These are phyloP conservation scores for Abrostola tripartita DNA, from an alignment of 2,888 invertebrate genomes.

Conservation along the genomic window DNA sequence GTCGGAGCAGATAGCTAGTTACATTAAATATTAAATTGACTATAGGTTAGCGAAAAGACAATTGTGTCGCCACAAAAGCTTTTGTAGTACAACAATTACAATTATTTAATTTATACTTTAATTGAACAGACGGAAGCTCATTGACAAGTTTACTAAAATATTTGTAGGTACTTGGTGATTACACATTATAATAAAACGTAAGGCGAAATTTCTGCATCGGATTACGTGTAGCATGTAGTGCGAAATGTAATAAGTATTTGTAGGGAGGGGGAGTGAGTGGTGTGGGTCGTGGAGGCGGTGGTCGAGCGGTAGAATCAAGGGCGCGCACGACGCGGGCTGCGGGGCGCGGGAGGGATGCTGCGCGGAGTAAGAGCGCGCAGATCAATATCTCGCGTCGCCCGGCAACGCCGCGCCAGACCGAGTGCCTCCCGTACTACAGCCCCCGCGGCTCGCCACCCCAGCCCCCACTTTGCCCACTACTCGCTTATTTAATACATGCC, in stretches of 20 bases:
- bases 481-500: constrained; percentile 86
- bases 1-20: too few relatives aligned
- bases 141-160: constrained; percentile 35
- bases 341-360: constrained; percentile 85
- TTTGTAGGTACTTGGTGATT: constrained; percentile 25
- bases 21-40: too few relatives aligned
- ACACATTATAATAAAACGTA: constrained; percentile 66
- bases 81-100: too few relatives aligned
- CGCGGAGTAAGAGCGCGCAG: constrained; percentile 78
- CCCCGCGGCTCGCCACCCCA: constrained; percentile 63
- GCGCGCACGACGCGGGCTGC: constrained; percentile 61
- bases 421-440: constrained; percentile 89
- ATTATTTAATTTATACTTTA: too few relatives aligned
- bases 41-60: too few relatives aligned
- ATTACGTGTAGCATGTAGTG: constrained; percentile 85
- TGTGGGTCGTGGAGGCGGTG: constrained; percentile 68
- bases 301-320: constrained; percentile 78
- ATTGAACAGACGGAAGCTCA: not conserved
- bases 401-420: constrained; percentile 90
- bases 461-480: constrained; percentile 75
- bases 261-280: constrained; percentile 70
- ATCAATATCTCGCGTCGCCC: constrained; percentile 88
- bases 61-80: too few relatives aligned
- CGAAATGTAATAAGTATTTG: constrained; percentile 86
- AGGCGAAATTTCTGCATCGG: constrained; percentile 83